phyloP scores from a whole-genome alignment of 2,113 vertebrate species.

The Oxygymnocypris stewartii region DNA sequence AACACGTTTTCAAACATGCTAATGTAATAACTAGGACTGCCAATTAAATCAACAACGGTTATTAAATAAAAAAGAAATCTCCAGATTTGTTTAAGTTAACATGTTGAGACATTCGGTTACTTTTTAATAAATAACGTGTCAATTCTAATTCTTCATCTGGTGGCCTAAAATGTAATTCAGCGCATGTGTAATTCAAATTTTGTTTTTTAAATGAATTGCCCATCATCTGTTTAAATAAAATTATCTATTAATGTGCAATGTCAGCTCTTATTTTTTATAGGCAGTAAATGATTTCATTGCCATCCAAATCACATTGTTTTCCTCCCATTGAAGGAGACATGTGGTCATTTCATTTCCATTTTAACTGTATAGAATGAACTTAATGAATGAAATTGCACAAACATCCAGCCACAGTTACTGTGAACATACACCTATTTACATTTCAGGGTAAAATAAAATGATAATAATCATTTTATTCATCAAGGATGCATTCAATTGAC shows the following conservation, averaged over 20 bases:
- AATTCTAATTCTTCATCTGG: background rate
- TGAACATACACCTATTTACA: background rate
- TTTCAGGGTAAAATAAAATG: background rate
- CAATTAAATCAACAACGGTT: background rate
- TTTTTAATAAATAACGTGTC: background rate
- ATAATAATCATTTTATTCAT: background rate
- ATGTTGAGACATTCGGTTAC: background rate
- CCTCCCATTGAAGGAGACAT: background rate
- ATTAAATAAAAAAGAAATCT: background rate
- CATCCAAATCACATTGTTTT: background rate
- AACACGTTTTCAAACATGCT: background rate
- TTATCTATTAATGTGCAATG: background rate
- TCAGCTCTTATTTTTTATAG: background rate
- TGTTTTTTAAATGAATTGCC: background rate
- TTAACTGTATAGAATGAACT: background rate
- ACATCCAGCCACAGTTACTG: background rate
- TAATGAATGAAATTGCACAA: background rate
- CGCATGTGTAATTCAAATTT: background rate
- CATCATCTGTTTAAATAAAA: background rate
- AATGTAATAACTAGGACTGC: background rate
- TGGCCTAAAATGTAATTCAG: background rate
- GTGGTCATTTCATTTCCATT: background rate
- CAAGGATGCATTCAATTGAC: background rate
- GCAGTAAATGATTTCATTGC: background rate
- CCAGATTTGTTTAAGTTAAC: background rate